A percentile compares a stretch with the other conserved stretches of the same genome.
phyloP scores from a whole-genome alignment of 1,140 invertebrate species.

The Zaprionus lachaisei region DNA sequence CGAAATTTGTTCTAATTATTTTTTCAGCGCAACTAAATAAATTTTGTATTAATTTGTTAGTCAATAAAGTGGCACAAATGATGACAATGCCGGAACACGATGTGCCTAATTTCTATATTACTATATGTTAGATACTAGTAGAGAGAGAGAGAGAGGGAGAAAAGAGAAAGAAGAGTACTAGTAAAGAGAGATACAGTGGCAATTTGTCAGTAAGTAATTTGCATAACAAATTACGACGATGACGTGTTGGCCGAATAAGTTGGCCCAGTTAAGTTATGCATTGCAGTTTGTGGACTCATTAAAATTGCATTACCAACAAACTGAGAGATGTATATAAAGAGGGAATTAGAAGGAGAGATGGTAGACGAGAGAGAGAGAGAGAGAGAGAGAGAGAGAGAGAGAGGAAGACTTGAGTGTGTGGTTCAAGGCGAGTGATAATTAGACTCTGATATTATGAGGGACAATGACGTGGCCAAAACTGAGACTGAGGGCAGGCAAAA shows the following conservation, averaged over 20 bases:
- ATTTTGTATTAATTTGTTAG: background rate
- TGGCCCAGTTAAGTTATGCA: slow-evolving; percentile 6
- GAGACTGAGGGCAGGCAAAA: slow-evolving; percentile 45
- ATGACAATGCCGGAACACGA: background rate
- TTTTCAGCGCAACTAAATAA: background rate
- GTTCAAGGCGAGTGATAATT: slow-evolving; percentile 46
- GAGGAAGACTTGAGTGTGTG: background rate
- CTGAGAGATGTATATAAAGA: background rate
- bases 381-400: background rate
- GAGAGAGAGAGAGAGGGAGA: background rate
- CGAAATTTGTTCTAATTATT: background rate
- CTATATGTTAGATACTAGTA: background rate
- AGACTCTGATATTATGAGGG: slow-evolving; percentile 34
- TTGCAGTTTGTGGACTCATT: slow-evolving; percentile 53
- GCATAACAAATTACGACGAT: slow-evolving; percentile 48
- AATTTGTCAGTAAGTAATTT: slow-evolving; percentile 45
- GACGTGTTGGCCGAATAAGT: slow-evolving; percentile 17
- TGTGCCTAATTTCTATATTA: background rate
- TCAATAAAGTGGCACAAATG: slow-evolving; percentile 6
- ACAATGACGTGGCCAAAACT: slow-evolving; percentile 37
- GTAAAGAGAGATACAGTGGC: background rate
- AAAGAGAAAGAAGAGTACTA: background rate
- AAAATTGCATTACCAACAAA: slow-evolving; percentile 63
- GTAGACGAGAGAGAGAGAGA: background rate
- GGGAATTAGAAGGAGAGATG: background rate